phyloP scores from a whole-genome alignment of 2,888 invertebrate genomes.

The Scaptomyza polygonia region DNA sequence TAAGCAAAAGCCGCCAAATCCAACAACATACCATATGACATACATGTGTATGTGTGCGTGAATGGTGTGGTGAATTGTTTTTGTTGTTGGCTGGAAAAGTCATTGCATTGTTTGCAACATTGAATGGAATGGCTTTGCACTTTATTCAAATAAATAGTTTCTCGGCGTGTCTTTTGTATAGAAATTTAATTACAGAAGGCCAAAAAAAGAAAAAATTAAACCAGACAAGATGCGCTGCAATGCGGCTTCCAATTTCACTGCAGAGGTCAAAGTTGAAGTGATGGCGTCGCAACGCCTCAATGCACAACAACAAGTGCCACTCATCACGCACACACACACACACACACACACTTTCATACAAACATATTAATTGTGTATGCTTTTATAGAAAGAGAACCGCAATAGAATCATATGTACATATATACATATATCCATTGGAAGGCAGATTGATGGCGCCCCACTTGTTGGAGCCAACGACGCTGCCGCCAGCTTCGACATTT shows the following conservation, averaged over 20 bases:
- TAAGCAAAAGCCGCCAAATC: slow-evolving; percentile 62
- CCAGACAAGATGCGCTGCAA: slow-evolving; percentile 2
- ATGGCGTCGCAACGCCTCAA: slow-evolving; percentile 54
- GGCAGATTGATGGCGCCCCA: slow-evolving; percentile 61
- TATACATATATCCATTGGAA: slow-evolving; percentile 52
- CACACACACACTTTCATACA: neutral
- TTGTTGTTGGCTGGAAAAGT: slow-evolving; percentile 52
- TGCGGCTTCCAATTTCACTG: slow-evolving; percentile 65
- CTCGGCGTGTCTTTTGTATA: slow-evolving; percentile 31
- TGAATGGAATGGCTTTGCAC: slow-evolving; percentile 67
- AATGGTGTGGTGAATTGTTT: slow-evolving; percentile 14
- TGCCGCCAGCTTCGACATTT: slow-evolving; percentile 52
- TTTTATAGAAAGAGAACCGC: slow-evolving; percentile 35
- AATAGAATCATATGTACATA: slow-evolving; percentile 39
- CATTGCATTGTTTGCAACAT: slow-evolving; percentile 72
- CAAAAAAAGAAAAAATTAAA: slow-evolving; percentile 47
- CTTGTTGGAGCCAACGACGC: slow-evolving; percentile 43
- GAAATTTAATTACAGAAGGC: slow-evolving; percentile 77
- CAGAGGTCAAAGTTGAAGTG: slow-evolving; percentile 74
- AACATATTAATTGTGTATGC: neutral
- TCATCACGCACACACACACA: slow-evolving; percentile 22
- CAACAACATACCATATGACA: slow-evolving; percentile 19
- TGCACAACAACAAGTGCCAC: slow-evolving; percentile 64
- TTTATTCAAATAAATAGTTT: slow-evolving; percentile 31
- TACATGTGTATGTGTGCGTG: slow-evolving; percentile 3